Percentiles rank a stretch among this genome's conserved stretches.
Conservation (phyloP, 2,113 vertebrate genomes). For the Bubo bubo region DNA sequence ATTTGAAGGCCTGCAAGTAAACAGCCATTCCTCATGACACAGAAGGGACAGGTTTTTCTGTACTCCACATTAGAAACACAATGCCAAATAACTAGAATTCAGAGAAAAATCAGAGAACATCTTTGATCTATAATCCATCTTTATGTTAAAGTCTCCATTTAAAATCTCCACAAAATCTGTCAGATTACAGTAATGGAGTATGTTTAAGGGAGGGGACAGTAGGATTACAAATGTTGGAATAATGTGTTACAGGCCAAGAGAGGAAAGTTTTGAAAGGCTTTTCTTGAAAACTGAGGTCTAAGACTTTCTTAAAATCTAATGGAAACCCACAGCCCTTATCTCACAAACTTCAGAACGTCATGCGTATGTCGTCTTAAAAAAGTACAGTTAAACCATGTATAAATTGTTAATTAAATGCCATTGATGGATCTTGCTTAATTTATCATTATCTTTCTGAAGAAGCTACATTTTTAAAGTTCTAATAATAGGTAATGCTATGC, state of each 20-base stretch:
- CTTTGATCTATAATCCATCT: not conserved
- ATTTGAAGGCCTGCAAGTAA: not conserved
- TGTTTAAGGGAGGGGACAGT: rapidly evolving
- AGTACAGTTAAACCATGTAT: not conserved
- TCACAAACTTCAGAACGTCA: not conserved
- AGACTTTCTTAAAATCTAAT: not conserved
- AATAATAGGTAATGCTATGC: not conserved
- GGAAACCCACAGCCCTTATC: not conserved
- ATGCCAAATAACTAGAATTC: not conserved
- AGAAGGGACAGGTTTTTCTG: not conserved
- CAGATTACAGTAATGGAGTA: not conserved
- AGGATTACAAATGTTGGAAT: not conserved
- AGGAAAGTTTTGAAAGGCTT: not conserved
- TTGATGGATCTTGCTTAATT: not conserved
- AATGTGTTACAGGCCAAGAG: not conserved
- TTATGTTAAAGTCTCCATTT: not conserved
- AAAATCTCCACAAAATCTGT: not conserved
- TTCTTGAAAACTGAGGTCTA: not conserved
- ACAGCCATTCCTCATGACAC: not conserved
- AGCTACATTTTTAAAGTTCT: not conserved
- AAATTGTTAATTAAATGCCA: not conserved
- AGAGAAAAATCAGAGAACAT: not conserved
- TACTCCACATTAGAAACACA: not conserved
- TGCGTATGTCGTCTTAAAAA: rapidly evolving
- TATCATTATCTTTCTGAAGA: not conserved